Conservation (phyloP, 2,797 vertebrate genomes). For the Cynodonichthys magdalenae region DNA sequence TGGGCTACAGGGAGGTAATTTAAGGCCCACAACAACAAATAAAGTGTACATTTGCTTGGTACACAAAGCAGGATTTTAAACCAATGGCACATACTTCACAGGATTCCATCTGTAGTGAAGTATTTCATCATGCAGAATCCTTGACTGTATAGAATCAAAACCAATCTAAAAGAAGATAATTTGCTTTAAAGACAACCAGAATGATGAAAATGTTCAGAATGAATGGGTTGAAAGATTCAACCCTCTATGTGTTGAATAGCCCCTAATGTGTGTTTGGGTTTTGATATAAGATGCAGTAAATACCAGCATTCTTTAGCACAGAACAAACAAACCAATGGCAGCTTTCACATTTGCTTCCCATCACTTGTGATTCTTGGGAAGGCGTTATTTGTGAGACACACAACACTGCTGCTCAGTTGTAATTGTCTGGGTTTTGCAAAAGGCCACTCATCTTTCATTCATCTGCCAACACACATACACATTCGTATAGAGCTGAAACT, state of each 20-base stretch:
- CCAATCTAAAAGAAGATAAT: constrained; percentile 70
- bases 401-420: constrained; percentile 67
- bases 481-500: constrained; percentile 75
- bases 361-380: constrained; percentile 72
- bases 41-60: constrained; percentile 40
- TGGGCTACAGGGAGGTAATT: constrained; percentile 65
- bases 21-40: constrained; percentile 46
- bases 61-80: constrained; percentile 43
- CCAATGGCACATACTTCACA: constrained; percentile 51
- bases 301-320: constrained; percentile 66
- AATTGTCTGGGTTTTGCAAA: constrained; percentile 74
- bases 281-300: constrained; percentile 77
- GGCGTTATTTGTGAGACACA: constrained; percentile 70
- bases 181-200: constrained; percentile 73
- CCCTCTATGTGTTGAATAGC: constrained; percentile 69
- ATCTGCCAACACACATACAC: constrained; percentile 75
- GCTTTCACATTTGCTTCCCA: constrained; percentile 77
- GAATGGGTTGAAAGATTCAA: constrained; percentile 69
- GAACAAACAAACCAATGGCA: constrained; percentile 71
- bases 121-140: constrained; percentile 74
- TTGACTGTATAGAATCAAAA: constrained; percentile 63
- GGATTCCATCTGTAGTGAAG: constrained; percentile 64
- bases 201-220: constrained; percentile 71
- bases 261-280: constrained; percentile 81
- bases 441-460: constrained; percentile 76